These are phyloP conservation scores for Drosophila sproati DNA, from an alignment of 1,140 invertebrate species.

Conservation along the genomic window DNA sequence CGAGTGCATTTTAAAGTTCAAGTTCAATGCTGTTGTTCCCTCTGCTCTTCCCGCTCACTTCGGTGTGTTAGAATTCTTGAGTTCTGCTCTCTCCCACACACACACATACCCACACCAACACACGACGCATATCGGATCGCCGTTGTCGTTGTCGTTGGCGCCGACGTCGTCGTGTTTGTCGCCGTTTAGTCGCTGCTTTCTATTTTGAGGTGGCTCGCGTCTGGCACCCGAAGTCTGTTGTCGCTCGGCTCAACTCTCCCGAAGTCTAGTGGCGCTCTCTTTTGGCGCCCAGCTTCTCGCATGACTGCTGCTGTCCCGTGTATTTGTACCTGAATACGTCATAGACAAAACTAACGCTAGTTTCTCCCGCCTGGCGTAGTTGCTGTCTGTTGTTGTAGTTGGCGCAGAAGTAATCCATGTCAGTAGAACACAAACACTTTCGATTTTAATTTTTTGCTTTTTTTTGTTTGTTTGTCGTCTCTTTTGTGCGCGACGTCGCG, in stretches of 20 bases:
- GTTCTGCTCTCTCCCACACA: slow-evolving; percentile 32
- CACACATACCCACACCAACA: slow-evolving; percentile 34
- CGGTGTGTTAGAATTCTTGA: slow-evolving; percentile 62
- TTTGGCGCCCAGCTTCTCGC: background rate
- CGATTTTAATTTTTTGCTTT: slow-evolving; percentile 65
- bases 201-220: slow-evolving; percentile 55
- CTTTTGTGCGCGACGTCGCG: slow-evolving; percentile 47
- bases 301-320: slow-evolving; percentile 1
- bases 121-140: slow-evolving; percentile 51
- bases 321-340: slow-evolving; percentile 32
- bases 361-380: slow-evolving; percentile 24
- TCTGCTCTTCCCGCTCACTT: slow-evolving; percentile 38
- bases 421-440: slow-evolving; percentile 82
- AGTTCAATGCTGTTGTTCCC: slow-evolving; percentile 68
- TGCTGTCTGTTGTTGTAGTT: slow-evolving; percentile 48
- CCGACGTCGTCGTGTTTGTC: slow-evolving; percentile 37
- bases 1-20: slow-evolving; percentile 77
- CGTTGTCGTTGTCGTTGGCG: slow-evolving; percentile 32
- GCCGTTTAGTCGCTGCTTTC: slow-evolving; percentile 64
- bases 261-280: too few relatives aligned
- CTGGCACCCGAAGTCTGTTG: slow-evolving; percentile 27
- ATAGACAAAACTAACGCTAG: slow-evolving; percentile 60
- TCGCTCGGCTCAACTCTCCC: slow-evolving; percentile 29
- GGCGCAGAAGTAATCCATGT: slow-evolving; percentile 80
- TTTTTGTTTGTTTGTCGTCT: slow-evolving; percentile 35